These are phyloP conservation scores for Bilobella aurantiaca DNA, from an alignment of 1,140 invertebrate species.

Conservation along the genomic window DNA sequence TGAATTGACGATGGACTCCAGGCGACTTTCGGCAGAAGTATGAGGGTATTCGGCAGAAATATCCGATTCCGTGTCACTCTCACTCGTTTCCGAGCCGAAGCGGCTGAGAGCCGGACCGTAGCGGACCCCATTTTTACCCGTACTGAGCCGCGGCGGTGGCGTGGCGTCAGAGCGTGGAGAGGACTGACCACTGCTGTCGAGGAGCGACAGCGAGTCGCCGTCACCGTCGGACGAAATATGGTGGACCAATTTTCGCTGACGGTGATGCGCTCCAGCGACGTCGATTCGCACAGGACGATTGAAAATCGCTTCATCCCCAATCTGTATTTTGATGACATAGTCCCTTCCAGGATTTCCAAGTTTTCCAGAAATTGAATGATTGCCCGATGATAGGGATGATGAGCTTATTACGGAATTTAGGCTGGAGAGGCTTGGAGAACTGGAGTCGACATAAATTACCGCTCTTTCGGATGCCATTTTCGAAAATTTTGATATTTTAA, in stretches of 20 bases:
- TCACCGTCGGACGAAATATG: slow-evolving; percentile 11
- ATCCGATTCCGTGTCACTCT: slow-evolving; percentile 34
- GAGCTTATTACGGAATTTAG: neutral
- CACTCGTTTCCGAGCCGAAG: slow-evolving; percentile 33
- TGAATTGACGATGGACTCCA: no score
- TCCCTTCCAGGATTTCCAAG: slow-evolving; percentile 18
- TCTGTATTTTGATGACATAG: slow-evolving; percentile 35
- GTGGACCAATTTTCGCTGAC: neutral
- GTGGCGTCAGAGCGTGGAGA: slow-evolving; percentile 33
- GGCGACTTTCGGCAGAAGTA: no score
- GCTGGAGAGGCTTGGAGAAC: slow-evolving; percentile 15
- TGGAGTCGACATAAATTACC: slow-evolving; percentile 33
- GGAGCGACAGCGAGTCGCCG: slow-evolving; percentile 17
- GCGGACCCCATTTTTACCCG: slow-evolving; percentile 12
- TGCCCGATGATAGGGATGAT: neutral
- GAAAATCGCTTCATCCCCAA: slow-evolving; percentile 32
- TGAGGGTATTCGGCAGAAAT: slow-evolving; percentile 25
- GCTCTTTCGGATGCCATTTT: slow-evolving; percentile 29
- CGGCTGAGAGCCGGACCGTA: neutral
- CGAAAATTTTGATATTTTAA: no score
- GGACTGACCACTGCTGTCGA: slow-evolving; percentile 28
- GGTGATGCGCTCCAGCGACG: slow-evolving; percentile 12
- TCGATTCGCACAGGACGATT: slow-evolving; percentile 31
- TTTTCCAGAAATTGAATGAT: no score
- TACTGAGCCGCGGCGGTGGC: slow-evolving; percentile 27